Evolutionary conservation across 2,113 vertebrate genomes (phyloP), one percentile per base, ranked within the genome.

Genomic region (Anolis carolinensis): DNA sequence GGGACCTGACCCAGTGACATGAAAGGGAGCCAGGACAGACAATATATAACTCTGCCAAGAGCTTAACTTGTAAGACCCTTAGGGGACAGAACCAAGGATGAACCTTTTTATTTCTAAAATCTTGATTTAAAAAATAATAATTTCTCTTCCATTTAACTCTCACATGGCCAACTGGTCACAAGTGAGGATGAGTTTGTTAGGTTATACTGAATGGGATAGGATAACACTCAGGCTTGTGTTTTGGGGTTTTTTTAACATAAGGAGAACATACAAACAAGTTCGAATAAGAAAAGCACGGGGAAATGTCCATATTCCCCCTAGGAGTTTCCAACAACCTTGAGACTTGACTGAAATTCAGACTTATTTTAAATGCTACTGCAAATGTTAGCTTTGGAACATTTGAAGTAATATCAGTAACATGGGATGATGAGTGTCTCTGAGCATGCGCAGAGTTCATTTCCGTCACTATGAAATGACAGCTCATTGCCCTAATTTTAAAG

Each of bases 31-130:
- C 27, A 76, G 70, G 50, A 91, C n/a, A 20, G 20, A 32, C 79
- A 0, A 27, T 39, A 8, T 85, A 13, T 63, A 76, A 36, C 70
- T n/a, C 27, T 67, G 39, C 55, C n/a, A 44, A 65, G 44, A 72
- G 16, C 14, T 52, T 63, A 86, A 65, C 39, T 52, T 18, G 30
- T 30, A 67, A 79, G 25, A 8, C 73, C 86, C 48, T 71, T 11
- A 16, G 18, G 68, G 27, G 55, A 79, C 68, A 27, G 81, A 65
- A 65, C 70, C 23, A 87, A 74, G 55, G 87, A 90, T 4, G 2
- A 76, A 21, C 3, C 14, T 11, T 55, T 55, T 11, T 55, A 59
- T 59, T 59, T 59, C 16, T 14, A 5, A 55, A 55, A 30, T 5
- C 39, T 39, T 48, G 39, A 2, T 44, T 6, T 7, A 32, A 68